These are phyloP conservation scores for Glaucomys volans DNA, from an alignment of 2,113 vertebrate species.

Conservation along the genomic window DNA sequence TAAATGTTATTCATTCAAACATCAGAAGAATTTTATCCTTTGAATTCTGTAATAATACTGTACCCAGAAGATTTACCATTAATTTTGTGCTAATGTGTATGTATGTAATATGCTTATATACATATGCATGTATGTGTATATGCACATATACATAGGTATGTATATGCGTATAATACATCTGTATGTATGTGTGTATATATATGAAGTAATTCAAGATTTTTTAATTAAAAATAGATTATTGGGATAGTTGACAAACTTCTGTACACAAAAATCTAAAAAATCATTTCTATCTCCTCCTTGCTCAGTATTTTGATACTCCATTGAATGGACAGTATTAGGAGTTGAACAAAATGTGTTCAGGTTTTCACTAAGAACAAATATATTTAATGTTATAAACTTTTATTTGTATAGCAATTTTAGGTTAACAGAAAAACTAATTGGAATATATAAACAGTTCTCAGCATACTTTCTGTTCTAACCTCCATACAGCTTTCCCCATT, in stretches of 20 bases:
- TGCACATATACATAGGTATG: not conserved
- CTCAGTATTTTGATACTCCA: slow-evolving; percentile 21
- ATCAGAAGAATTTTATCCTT: slow-evolving; percentile 74
- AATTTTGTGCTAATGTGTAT: not conserved
- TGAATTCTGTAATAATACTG: slow-evolving; percentile 66
- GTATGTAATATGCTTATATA: too few species aligned
- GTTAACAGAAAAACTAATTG: not conserved
- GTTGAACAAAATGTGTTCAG: not conserved
- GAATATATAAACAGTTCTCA: not conserved
- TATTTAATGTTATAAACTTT: not conserved
- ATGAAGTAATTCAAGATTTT: slow-evolving; percentile 78
- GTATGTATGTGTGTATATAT: not conserved
- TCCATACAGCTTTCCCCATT: not conserved
- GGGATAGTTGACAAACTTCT: slow-evolving; percentile 69
- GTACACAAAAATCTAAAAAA: slow-evolving; percentile 11
- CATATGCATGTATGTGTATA: not conserved
- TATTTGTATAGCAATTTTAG: not conserved
- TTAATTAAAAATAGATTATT: slow-evolving; percentile 71
- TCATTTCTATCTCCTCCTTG: slow-evolving; percentile 29
- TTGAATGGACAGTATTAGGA: not conserved
- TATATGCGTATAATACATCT: not conserved
- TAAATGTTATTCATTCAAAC: slow-evolving; percentile 81
- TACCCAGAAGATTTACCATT: slow-evolving; percentile 65
- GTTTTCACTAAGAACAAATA: not conserved
- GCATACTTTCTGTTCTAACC: not conserved